phyloP scores from a whole-genome alignment of 2,113 vertebrate species.

The Ancistrus triradiatus region DNA sequence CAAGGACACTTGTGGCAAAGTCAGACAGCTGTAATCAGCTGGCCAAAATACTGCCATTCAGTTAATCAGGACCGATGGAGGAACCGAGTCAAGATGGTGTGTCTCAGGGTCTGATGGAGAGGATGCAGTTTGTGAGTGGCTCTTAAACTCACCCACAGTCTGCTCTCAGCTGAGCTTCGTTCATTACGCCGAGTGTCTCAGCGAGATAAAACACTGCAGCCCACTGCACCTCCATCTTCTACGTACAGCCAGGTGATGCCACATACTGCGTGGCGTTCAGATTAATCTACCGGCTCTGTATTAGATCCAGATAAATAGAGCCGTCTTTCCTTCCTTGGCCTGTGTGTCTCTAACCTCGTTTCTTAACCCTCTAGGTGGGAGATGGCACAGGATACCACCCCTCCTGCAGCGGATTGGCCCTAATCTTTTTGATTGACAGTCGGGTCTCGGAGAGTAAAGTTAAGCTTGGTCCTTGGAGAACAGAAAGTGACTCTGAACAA shows the following conservation, averaged over 20 bases:
- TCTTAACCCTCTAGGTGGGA: not conserved
- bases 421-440: slow-evolving; percentile 22
- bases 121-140: slow-evolving; percentile 21
- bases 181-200: slow-evolving; percentile 16
- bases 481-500: not conserved
- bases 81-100: slow-evolving; percentile 9
- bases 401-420: not conserved
- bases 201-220: slow-evolving; percentile 22
- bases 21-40: slow-evolving; percentile 46
- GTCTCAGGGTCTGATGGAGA: slow-evolving; percentile 16
- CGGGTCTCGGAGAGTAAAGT: not conserved
- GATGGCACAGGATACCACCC: not conserved
- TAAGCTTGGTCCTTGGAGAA: slow-evolving; percentile 11
- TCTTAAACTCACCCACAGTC: slow-evolving; percentile 26
- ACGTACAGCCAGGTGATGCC: not conserved
- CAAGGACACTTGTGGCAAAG: slow-evolving; percentile 46
- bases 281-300: not conserved
- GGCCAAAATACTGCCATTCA: slow-evolving; percentile 42
- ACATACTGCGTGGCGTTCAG: not conserved
- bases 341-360: slow-evolving; percentile 1
- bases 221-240: not conserved
- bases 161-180: slow-evolving; percentile 4
- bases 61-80: slow-evolving; percentile 38
- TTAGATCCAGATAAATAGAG: not conserved
- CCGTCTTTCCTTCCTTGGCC: not conserved